Base-by-base conservation (phyloP, 2,113 vertebrate species). In the Bufo gargarizans region DNA sequence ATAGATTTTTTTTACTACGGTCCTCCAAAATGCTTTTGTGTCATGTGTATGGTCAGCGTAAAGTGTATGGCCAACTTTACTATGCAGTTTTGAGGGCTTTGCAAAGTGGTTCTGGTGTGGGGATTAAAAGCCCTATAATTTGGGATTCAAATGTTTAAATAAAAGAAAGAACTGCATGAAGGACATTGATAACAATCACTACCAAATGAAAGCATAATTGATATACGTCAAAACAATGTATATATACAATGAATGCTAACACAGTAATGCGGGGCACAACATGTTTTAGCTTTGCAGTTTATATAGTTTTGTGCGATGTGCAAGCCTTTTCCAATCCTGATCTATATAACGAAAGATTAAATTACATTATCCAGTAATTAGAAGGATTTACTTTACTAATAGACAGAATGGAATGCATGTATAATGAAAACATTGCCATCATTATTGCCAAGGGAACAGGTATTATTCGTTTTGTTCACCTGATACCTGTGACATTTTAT, bases 221-320 rank as follows among this genome's bases (percentile, higher is more conserved):
- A 43, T 72, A 14, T 45, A 72, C 69, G 2, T 14, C 12, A 4
- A 13, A 5, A 45, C 69, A 14, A 4, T 45, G 14, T 47, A 47
- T 4, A 72, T 12, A 45, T 14, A 16, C 19, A 74, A 74, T 17
- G 4, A 45, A 45, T 12, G 11, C 3, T 19, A 12, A 8, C 17
- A 19, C 45, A 76, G 9, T 76, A 20, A 49, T 19, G 45, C 3
- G 2, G 14, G 6, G 12, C 3, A 17, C 2, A 47, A 76, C 9
- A 50, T 50, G 47, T 20, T 49, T 76, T 19, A 74, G 1, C 16
- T 47, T 76, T 76, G 7, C 49, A 20, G 17, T 50, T 9, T 50
- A 76, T 50, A 76, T 56, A 50, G n/a, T n/a, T 53, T 77, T 77
- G 22, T 45, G 7, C 43, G 90, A 93, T 91, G 78, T 85, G 58